A percentile compares a stretch with the other conserved stretches of the same genome.
Conservation (phyloP, 2,888 invertebrate species). For the Phyllotreta striolata region DNA sequence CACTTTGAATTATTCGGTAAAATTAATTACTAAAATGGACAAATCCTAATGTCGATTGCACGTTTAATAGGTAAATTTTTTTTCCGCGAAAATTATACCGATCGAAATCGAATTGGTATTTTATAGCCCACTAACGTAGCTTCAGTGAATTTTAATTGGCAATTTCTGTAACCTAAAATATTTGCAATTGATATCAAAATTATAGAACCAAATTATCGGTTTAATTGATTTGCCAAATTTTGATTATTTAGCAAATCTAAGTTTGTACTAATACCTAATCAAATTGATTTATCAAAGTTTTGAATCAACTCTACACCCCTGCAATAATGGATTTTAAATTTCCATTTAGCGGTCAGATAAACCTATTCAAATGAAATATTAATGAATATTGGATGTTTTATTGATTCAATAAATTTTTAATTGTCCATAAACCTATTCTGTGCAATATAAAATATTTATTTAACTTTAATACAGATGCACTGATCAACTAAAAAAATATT, state of each 20-base stretch:
- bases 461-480: neutral
- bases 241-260: too few species aligned
- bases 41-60: conserved; percentile 6
- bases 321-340: conserved; percentile 1
- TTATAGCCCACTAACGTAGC: conserved; percentile 4
- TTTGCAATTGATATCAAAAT: neutral
- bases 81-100: conserved; percentile 4
- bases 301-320: neutral
- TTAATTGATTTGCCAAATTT: conserved; percentile 1
- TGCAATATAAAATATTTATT: conserved; percentile 1
- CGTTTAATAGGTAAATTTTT: conserved; percentile 9
- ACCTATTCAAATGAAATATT: conserved; percentile 13
- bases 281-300: too few species aligned
- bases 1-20: conserved; percentile 17
- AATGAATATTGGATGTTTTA: conserved; percentile 12
- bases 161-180: neutral
- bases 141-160: neutral
- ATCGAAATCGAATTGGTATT: conserved; percentile 13
- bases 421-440: conserved; percentile 11
- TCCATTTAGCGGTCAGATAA: conserved; percentile 2
- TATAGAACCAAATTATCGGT: neutral
- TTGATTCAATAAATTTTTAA: conserved; percentile 22
- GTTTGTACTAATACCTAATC: too few species aligned
- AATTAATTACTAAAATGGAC: conserved; percentile 10
- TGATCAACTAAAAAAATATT: too few species aligned